Percentiles rank a stretch among this genome's conserved stretches.
phyloP scores from a whole-genome alignment of 2,113 vertebrate genomes.

The Miniopterus natalensis region DNA sequence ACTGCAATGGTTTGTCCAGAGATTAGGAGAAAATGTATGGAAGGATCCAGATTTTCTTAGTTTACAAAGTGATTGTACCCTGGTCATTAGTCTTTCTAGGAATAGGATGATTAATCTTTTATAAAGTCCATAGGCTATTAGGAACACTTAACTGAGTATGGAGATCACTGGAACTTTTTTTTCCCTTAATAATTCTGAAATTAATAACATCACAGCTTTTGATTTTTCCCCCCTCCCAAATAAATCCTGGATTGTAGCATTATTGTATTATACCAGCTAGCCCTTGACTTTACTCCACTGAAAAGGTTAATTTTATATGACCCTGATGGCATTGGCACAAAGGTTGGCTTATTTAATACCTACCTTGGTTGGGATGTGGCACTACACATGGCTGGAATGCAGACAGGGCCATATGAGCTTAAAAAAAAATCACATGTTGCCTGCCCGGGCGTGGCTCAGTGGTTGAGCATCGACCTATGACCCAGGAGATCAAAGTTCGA shows the following conservation, averaged over 20 bases:
- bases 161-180: conserved; percentile 99
- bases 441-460: too few relatives aligned
- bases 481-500: too few relatives aligned
- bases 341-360: conserved; percentile 93
- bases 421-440: conserved; percentile 15
- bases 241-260: conserved; percentile 90
- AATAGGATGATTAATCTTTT: conserved; percentile 88
- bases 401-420: conserved; percentile 91
- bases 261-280: conserved; percentile 89
- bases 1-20: conserved; percentile 95
- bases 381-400: conserved; percentile 94
- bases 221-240: conserved; percentile 87
- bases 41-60: conserved; percentile 79
- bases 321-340: conserved; percentile 86
- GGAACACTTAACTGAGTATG: conserved; percentile 95
- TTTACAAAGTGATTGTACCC: conserved; percentile 90
- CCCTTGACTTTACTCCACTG: conserved; percentile 90
- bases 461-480: too few relatives aligned
- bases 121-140: conserved; percentile 94
- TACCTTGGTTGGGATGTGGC: conserved; percentile 90
- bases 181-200: conserved; percentile 93
- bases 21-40: conserved; percentile 85
- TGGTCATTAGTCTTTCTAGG: conserved; percentile 93
- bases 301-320: conserved; percentile 92
- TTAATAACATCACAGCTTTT: conserved; percentile 91